A percentile compares a stretch with the other conserved stretches of the same genome.
Conservation (phyloP, 2,797 vertebrate genomes). For the Peromyscus aztecus region DNA sequence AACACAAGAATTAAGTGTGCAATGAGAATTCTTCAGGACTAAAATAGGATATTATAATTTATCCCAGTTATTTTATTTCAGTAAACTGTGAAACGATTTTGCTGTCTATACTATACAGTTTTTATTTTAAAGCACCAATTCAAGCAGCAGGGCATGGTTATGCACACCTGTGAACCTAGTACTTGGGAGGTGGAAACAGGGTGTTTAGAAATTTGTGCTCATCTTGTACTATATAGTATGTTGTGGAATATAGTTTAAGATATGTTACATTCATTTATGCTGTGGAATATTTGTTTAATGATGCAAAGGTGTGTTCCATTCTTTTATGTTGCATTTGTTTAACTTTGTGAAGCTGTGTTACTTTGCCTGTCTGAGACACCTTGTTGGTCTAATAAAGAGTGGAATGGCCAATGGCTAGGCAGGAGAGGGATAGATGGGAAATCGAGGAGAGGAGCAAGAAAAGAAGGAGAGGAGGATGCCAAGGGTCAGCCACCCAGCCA, state of each 20-base stretch:
- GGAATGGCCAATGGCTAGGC: neutral
- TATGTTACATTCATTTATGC: neutral
- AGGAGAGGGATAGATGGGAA: neutral
- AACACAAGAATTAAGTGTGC: conserved; percentile 8
- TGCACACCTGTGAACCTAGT: neutral
- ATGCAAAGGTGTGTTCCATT: neutral
- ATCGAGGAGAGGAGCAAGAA: neutral
- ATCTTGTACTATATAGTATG: neutral
- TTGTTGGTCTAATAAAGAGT: neutral
- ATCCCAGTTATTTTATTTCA: neutral
- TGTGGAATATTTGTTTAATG: neutral
- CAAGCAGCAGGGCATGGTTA: neutral
- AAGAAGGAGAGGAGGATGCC: neutral
- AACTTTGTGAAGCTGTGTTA: neutral
- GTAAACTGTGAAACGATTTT: neutral
- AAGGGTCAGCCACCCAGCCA: neutral
- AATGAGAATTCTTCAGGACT: conserved; percentile 40
- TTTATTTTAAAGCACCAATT: conserved; percentile 50
- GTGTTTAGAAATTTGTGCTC: neutral
- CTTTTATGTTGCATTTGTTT: neutral
- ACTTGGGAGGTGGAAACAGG: neutral
- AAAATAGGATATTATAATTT: conserved; percentile 56
- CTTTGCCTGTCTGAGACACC: neutral
- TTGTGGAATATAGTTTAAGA: neutral
- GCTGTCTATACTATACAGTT: conserved; percentile 24